phyloP scores from a whole-genome alignment of 2,797 vertebrate genomes.

The Rhinoraja longicauda region DNA sequence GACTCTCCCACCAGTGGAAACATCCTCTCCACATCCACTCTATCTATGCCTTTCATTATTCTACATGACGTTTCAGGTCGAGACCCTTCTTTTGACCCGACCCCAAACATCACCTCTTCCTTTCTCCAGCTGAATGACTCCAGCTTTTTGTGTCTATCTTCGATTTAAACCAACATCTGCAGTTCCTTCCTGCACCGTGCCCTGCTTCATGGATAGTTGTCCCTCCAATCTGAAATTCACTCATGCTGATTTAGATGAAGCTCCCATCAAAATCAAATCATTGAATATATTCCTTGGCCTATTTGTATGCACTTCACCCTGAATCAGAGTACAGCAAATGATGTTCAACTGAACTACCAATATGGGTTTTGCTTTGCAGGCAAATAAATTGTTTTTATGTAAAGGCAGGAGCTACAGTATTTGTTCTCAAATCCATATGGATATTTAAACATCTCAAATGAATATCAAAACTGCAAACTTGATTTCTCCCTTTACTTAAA shows the following conservation, averaged over 20 bases:
- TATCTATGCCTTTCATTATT: too few species aligned
- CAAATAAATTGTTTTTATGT: background rate
- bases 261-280: conserved; percentile 45
- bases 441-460: background rate
- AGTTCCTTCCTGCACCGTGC: background rate
- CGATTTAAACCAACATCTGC: too few species aligned
- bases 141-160: too few species aligned
- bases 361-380: background rate
- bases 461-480: background rate
- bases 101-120: too few species aligned
- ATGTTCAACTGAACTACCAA: background rate
- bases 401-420: background rate
- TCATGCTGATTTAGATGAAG: conserved; percentile 47
- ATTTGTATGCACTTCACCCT: background rate
- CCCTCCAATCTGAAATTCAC: conserved; percentile 43
- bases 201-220: conserved; percentile 41
- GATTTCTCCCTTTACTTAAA: background rate
- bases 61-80: too few species aligned
- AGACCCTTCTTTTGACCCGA: too few species aligned
- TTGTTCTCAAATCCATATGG: background rate
- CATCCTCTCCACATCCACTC: too few species aligned
- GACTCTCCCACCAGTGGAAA: too few species aligned
- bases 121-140: too few species aligned
- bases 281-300: conserved; percentile 45
- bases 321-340: conserved; percentile 6